phyloP scores from a whole-genome alignment of 2,113 vertebrate genomes.

The Mus pahari region DNA sequence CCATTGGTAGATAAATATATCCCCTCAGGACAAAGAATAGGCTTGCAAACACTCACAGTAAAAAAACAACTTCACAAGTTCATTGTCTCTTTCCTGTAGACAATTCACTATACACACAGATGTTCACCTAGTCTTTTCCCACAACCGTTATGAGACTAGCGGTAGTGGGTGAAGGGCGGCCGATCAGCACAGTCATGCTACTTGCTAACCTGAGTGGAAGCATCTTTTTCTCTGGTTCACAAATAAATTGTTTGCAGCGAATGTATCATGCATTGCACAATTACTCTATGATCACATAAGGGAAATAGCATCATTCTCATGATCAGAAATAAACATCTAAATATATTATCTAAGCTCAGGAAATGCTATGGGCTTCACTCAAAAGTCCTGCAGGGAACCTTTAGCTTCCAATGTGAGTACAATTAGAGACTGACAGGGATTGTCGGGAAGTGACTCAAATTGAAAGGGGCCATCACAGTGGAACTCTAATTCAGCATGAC shows the following conservation, averaged over 20 bases:
- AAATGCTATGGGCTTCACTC: not conserved
- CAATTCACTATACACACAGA: accelerated
- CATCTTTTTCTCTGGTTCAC: not conserved
- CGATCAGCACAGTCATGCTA: accelerated
- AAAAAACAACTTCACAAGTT: not conserved
- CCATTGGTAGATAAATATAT: not conserved
- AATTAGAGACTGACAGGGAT: not conserved
- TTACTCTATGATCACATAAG: not conserved
- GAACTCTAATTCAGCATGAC: not conserved
- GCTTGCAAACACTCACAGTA: not conserved
- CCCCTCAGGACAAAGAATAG: not conserved
- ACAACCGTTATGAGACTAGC: not conserved
- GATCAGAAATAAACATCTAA: not conserved
- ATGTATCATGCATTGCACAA: not conserved
- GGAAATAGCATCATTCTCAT: not conserved
- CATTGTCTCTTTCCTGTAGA: not conserved
- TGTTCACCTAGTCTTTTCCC: not conserved
- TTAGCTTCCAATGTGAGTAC: not conserved
- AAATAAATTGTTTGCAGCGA: not conserved
- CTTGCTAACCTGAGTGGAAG: not conserved
- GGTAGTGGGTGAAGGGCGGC: not conserved
- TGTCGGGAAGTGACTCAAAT: not conserved
- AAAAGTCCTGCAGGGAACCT: not conserved
- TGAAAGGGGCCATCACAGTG: not conserved
- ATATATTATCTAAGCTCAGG: not conserved